A percentile compares a stretch with the other conserved stretches of the same genome.
Evolutionary conservation across 2,888 invertebrate genomes (phyloP).

Genomic region (Argynnis bischoffii): DNA sequence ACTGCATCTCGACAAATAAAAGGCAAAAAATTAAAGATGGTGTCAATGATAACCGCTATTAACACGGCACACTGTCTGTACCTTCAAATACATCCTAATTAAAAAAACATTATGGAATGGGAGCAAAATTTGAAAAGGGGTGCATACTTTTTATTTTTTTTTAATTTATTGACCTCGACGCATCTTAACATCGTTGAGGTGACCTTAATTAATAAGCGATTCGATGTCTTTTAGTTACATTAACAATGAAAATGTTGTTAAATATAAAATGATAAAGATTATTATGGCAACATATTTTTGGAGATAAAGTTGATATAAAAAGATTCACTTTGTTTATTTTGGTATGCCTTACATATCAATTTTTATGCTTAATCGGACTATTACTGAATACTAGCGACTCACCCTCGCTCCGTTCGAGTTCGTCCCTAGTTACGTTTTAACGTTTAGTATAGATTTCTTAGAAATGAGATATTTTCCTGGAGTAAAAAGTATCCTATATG

Average conservation of each 20-base stretch:
- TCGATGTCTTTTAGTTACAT: neutral
- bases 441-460: no score
- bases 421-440: no score
- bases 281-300: neutral
- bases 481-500: no score
- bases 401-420: no score
- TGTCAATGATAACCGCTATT: slow-evolving; percentile 57
- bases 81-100: slow-evolving; percentile 53
- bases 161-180: no score
- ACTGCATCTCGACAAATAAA: slow-evolving; percentile 43
- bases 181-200: slow-evolving; percentile 6
- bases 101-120: slow-evolving; percentile 37
- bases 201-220: slow-evolving; percentile 16
- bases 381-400: no score
- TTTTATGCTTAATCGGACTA: no score
- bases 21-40: slow-evolving; percentile 51
- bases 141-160: slow-evolving; percentile 1
- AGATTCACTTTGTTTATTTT: no score
- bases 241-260: neutral
- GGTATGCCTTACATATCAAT: no score
- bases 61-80: slow-evolving; percentile 46
- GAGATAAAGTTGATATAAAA: no score
- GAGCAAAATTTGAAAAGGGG: slow-evolving; percentile 11
- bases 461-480: no score
- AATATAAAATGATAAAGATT: slow-evolving; percentile 6